Conservation (phyloP, 2,797 vertebrate species). For the Carcharodon carcharias region DNA sequence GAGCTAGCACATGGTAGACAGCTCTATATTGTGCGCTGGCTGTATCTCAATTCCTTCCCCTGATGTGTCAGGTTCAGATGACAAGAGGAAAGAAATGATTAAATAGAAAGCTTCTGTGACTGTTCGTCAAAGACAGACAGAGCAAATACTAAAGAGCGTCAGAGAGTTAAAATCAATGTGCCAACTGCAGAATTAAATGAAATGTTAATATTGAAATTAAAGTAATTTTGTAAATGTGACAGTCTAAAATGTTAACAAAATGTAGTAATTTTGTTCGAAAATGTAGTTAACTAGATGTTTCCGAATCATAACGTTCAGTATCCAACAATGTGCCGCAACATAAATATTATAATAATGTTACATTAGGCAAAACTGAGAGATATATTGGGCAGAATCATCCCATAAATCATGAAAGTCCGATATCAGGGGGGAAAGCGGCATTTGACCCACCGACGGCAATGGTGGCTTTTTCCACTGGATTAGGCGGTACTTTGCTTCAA, state of each 20-base stretch:
- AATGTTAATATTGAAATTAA: not conserved
- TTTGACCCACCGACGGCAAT: no score
- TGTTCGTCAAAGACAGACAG: not conserved
- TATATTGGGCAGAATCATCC: not conserved
- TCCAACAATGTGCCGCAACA: not conserved
- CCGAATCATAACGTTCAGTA: not conserved
- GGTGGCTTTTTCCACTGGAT: no score
- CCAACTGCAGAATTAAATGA: not conserved
- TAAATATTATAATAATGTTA: not conserved
- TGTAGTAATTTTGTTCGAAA: not conserved
- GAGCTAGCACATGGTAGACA: not conserved
- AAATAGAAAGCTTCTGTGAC: not conserved
- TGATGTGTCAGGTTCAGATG: conserved; percentile 18
- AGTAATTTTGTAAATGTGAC: conserved; percentile 10
- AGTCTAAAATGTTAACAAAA: not conserved
- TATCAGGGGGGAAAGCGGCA: no score
- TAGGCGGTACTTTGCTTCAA: no score
- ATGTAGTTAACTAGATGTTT: not conserved
- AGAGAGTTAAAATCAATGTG: not conserved
- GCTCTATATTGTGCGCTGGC: not conserved
- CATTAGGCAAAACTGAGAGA: not conserved
- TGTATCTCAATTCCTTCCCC: not conserved
- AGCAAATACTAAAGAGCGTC: not conserved
- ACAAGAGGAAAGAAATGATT: not conserved
- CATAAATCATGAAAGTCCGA: no score